A percentile compares a stretch with the other conserved stretches of the same genome.
These are phyloP conservation scores for Zoanthus gigantus DNA, from an alignment of 92 coral and sea anemone species.

Conservation along the genomic window DNA sequence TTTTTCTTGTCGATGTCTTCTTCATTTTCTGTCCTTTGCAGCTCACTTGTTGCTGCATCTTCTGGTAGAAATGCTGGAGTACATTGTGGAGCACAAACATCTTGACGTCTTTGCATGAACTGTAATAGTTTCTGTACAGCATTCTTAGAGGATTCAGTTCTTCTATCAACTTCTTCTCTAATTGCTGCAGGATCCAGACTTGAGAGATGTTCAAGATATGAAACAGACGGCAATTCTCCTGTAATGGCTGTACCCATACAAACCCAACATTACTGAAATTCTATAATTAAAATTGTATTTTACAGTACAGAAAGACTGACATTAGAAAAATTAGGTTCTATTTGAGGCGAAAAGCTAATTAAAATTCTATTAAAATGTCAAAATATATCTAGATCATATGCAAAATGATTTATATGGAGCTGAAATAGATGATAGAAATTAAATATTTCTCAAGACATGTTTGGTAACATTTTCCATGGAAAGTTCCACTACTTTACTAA, in stretches of 20 bases:
- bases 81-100: slow-evolving; percentile 33
- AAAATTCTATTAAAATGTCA: no score
- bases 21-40: slow-evolving; percentile 3
- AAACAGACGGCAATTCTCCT: slow-evolving; percentile 75
- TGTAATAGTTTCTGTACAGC: slow-evolving; percentile 72
- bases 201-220: slow-evolving; percentile 79
- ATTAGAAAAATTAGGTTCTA: no score
- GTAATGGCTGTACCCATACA: slow-evolving; percentile 31
- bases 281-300: background rate
- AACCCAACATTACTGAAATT: background rate
- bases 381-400: no score
- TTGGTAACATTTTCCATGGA: background rate
- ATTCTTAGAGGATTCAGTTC: slow-evolving; percentile 79
- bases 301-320: no score
- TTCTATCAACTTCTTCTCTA: slow-evolving; percentile 76
- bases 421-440: no score
- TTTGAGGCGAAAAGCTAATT: no score
- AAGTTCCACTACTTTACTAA: no score
- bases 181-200: slow-evolving; percentile 74
- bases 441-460: background rate
- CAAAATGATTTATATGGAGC: no score
- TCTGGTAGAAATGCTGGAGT: slow-evolving; percentile 13
- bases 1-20: slow-evolving; percentile 28
- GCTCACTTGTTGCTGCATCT: background rate
- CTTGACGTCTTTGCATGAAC: slow-evolving; percentile 74